Conservation (phyloP, 2,888 invertebrate genomes). For the Embidobia sp. region DNA sequence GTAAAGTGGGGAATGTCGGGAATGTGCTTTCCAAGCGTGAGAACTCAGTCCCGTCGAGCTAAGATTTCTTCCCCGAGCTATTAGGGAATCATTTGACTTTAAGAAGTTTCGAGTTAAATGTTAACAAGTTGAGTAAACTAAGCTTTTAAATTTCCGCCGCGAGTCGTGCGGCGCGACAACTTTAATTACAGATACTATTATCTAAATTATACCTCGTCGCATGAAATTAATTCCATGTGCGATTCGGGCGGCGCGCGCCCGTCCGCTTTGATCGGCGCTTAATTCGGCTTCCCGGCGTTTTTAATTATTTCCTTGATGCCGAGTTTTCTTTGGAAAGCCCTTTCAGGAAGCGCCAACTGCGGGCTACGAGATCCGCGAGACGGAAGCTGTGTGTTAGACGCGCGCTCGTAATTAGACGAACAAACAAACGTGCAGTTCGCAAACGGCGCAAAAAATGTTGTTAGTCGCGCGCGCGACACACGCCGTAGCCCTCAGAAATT, state of each 20-base stretch:
- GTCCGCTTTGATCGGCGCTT: too few species aligned
- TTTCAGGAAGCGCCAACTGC: too few species aligned
- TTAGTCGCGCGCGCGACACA: slow-evolving; percentile 1
- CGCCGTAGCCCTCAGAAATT: slow-evolving; percentile 38
- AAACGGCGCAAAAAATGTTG: slow-evolving; percentile 22
- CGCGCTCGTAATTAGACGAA: slow-evolving; percentile 5
- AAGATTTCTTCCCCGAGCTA: slow-evolving; percentile 76
- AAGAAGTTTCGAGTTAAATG: slow-evolving; percentile 70
- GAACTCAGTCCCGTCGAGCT: slow-evolving; percentile 71
- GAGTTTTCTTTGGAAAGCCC: too few species aligned
- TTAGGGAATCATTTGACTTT: slow-evolving; percentile 77
- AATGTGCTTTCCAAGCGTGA: slow-evolving; percentile 73
- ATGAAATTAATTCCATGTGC: background rate
- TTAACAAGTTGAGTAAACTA: slow-evolving; percentile 47
- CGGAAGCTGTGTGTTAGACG: too few species aligned
- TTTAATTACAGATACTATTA: slow-evolving; percentile 40
- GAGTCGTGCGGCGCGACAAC: slow-evolving; percentile 10
- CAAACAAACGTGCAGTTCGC: background rate
- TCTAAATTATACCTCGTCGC: slow-evolving; percentile 30
- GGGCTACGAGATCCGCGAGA: too few species aligned
- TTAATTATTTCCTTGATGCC: too few species aligned
- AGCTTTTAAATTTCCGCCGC: slow-evolving; percentile 58
- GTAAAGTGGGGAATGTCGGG: slow-evolving; percentile 57
- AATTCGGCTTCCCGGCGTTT: too few species aligned
- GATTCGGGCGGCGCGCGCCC: too few species aligned